These are phyloP conservation scores for Tragelaphus eurycerus DNA, from an alignment of 2,797 vertebrate genomes.

Conservation along the genomic window DNA sequence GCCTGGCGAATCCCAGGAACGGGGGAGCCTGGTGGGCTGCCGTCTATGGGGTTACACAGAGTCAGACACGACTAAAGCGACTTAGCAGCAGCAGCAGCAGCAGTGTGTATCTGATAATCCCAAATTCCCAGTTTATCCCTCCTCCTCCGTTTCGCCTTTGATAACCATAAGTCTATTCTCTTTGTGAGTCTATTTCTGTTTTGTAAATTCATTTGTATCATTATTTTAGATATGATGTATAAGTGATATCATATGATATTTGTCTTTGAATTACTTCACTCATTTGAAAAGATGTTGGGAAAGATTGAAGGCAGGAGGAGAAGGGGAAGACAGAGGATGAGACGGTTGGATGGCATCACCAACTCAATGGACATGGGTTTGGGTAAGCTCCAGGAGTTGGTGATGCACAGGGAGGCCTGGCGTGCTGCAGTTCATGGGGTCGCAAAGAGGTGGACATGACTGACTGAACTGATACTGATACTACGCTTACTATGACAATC, in stretches of 20 bases:
- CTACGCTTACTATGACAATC: accelerated
- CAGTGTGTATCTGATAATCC: background rate
- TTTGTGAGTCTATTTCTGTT: background rate
- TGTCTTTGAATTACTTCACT: background rate
- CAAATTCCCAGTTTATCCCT: background rate
- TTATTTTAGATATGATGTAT: background rate
- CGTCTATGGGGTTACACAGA: no score
- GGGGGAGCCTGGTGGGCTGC: no score
- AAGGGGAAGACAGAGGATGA: no score
- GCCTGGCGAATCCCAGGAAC: no score
- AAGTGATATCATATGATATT: background rate
- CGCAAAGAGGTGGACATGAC: accelerated
- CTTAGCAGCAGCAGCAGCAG: no score
- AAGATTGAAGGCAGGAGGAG: no score
- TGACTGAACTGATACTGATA: background rate
- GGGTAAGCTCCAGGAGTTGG: accelerated
- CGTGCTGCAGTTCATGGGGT: background rate
- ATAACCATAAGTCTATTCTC: background rate
- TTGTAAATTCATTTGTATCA: background rate
- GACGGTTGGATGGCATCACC: no score
- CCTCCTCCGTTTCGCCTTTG: background rate
- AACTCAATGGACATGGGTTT: no score
- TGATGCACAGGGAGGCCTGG: background rate
- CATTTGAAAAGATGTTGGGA: no score
- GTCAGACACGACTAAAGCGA: accelerated